Percentiles rank a stretch among this genome's conserved stretches.
Evolutionary conservation across 2,113 vertebrate species (phyloP).

Genomic region (Podarcis muralis): DNA sequence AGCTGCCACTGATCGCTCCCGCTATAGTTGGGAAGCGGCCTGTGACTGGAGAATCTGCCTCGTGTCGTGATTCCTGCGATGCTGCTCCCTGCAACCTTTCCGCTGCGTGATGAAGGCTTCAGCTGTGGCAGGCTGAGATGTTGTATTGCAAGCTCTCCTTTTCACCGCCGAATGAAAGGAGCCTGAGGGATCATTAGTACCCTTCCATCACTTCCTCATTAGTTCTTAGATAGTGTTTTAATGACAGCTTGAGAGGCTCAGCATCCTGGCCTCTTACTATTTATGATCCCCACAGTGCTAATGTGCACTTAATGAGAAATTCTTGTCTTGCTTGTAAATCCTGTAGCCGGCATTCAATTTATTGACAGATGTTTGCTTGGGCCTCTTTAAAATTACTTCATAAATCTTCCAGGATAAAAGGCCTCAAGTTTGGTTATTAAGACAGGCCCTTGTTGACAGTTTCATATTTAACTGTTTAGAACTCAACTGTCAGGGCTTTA

Average conservation of each 20-base stretch:
- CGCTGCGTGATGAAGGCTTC: accelerated
- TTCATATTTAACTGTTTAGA: constrained; percentile 83
- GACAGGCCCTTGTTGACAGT: constrained; percentile 85
- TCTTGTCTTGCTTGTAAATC: constrained; percentile 89
- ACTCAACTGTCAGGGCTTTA: constrained; percentile 62
- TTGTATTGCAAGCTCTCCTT: constrained; percentile 4
- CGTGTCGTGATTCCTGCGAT: neutral
- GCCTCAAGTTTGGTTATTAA: constrained; percentile 88
- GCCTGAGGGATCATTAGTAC: constrained; percentile 74
- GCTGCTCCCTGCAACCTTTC: neutral
- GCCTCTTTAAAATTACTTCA: constrained; percentile 91
- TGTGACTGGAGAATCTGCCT: neutral
- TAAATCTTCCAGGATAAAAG: constrained; percentile 89
- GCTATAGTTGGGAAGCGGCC: neutral
- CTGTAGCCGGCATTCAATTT: constrained; percentile 87
- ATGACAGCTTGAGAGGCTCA: constrained; percentile 81
- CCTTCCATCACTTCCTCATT: constrained; percentile 83
- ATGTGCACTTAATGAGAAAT: constrained; percentile 90
- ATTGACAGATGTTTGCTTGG: constrained; percentile 91
- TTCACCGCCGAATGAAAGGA: constrained; percentile 58
- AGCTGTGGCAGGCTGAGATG: constrained; percentile 24
- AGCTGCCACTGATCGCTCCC: neutral
- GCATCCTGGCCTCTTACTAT: constrained; percentile 81
- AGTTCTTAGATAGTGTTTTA: constrained; percentile 85
- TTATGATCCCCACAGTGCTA: constrained; percentile 86